Evolutionary conservation across 1,140 invertebrate species (phyloP), one percentile per base, ranked within the genome.

Genomic region (Zaprionus davidi): DNA sequence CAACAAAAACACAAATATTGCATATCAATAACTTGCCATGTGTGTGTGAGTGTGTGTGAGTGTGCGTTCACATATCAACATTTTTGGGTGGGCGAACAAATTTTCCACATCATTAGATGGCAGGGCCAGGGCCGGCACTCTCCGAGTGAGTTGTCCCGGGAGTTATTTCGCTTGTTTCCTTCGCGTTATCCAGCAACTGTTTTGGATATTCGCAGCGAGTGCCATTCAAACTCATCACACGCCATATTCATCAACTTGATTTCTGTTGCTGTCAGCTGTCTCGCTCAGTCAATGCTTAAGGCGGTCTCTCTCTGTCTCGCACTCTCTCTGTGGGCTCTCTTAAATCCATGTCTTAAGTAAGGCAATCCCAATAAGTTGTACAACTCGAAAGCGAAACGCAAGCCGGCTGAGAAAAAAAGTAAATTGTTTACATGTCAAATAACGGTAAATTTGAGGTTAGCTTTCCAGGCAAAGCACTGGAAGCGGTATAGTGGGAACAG

Each of bases 91-190:
- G 70, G 70, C 70, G 57, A 76, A 59, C 71, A 69, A 76, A 87
- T 87, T 87, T 87, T 87, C 84, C 85, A 68, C 84, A 79, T 88
- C 84, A 87, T 87, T 87, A 84, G 81, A 73, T 71, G 69, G 51
- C 57, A 71, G 78, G 71, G 69, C n/a, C 41, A 44, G 41, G 5
- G 7, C 41, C 17, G n/a, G 17, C 72, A 70, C 70, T 81, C 46
- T 22, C 11, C 75, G 55, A 80, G 62, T 69, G 49, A 79, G 75
- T 68, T 73, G 57, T 69, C 41, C 78, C 51, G 71, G 70, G 70
- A 71, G 63, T 64, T 78, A 58, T 58, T 66, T 68, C 63, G 60
- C 57, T 67, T 46, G 44, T 34, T 53, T 17, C 49, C 36, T 56
- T 56, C 58, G 72, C 57, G 36, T 59, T 62, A 22, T 34, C 46